phyloP scores from a whole-genome alignment of 2,888 invertebrate species.

The Erebia palarica region DNA sequence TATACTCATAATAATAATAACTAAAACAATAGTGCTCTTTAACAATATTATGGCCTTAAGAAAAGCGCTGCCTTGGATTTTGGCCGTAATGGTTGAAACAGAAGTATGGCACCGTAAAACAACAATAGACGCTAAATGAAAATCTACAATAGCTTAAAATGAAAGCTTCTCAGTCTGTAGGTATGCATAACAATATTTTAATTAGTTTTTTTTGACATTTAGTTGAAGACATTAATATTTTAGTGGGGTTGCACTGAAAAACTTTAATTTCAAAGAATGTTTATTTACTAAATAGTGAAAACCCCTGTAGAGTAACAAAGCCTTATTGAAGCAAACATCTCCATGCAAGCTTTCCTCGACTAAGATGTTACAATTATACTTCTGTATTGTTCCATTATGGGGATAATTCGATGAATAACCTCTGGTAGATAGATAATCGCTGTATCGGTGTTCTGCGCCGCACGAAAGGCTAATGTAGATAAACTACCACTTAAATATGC shows the following conservation, averaged over 20 bases:
- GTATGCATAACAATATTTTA: not conserved
- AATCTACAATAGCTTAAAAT: conserved; percentile 18
- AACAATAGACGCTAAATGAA: conserved; percentile 18
- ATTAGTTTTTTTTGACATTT: not conserved
- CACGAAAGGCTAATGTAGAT: conserved; percentile 37
- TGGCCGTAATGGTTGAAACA: conserved; percentile 6
- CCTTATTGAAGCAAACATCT: not conserved
- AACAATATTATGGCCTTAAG: conserved; percentile 35
- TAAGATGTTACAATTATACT: not conserved
- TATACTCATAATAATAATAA: too few species aligned
- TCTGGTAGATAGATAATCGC: not conserved
- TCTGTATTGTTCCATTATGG: conserved; percentile 5
- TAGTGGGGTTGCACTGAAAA: not conserved
- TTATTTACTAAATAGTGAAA: not conserved
- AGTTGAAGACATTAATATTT: not conserved
- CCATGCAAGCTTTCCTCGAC: not conserved
- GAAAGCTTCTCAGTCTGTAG: conserved; percentile 4
- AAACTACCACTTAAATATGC: conserved; percentile 34
- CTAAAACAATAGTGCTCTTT: conserved; percentile 16
- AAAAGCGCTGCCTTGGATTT: conserved; percentile 33
- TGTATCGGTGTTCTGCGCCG: conserved; percentile 28
- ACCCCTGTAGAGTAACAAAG: not conserved
- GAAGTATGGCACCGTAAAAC: conserved; percentile 12
- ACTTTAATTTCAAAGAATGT: not conserved
- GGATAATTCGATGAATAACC: conserved; percentile 7